phyloP scores from a whole-genome alignment of 2,797 vertebrate species.

The Gobio occitaniae region DNA sequence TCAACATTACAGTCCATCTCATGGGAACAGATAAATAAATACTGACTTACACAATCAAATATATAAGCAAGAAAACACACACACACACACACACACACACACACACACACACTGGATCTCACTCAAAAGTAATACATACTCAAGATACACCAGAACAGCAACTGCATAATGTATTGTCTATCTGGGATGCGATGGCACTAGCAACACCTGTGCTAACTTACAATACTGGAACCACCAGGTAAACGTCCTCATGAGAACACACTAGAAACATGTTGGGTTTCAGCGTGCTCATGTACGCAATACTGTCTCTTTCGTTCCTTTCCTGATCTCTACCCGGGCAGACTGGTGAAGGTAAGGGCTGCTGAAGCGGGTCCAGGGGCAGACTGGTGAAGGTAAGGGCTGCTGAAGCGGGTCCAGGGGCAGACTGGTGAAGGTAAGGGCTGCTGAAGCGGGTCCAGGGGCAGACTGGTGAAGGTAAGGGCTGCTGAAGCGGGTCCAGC shows the following conservation, averaged over 20 bases:
- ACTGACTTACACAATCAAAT: neutral
- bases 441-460: no score
- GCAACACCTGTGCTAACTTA: neutral
- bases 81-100: neutral
- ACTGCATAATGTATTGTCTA: neutral
- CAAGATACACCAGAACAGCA: neutral
- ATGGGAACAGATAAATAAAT: neutral
- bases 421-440: no score
- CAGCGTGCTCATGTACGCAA: neutral
- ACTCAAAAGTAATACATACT: neutral
- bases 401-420: neutral
- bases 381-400: no score
- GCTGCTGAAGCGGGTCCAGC: no score
- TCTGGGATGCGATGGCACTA: constrained; percentile 23
- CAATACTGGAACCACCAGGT: neutral
- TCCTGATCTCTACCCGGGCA: neutral
- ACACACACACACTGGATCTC: neutral
- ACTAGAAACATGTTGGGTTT: neutral
- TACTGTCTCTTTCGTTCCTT: neutral
- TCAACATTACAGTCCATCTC: neutral
- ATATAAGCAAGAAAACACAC: neutral
- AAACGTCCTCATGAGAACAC: neutral
- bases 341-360: no score
- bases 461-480: neutral
- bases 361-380: neutral